A percentile compares a stretch with the other conserved stretches of the same genome.
These are phyloP conservation scores for Sarcoramphus papa DNA, from an alignment of 2,797 vertebrate genomes.

Conservation along the genomic window DNA sequence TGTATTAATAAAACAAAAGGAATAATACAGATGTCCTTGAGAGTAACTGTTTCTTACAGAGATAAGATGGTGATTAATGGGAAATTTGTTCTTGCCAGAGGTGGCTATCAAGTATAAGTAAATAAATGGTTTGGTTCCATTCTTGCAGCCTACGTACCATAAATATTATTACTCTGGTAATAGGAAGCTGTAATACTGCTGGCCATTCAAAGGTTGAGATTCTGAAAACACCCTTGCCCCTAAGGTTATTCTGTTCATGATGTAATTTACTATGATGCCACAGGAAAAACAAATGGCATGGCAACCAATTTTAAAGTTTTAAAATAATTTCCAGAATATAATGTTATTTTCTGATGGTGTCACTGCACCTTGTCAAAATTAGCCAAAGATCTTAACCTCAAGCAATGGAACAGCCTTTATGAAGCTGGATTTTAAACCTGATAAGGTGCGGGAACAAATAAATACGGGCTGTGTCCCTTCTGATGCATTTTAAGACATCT, in stretches of 20 bases:
- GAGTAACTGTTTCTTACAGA: constrained; percentile 42
- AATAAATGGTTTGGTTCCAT: constrained; percentile 30
- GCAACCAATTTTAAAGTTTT: constrained; percentile 6
- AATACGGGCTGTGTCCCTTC: not conserved
- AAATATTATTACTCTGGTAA: constrained; percentile 51
- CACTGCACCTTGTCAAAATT: not conserved
- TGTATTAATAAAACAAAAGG: constrained; percentile 43
- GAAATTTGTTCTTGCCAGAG: constrained; percentile 63
- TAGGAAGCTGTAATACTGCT: constrained; percentile 11
- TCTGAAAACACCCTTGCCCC: constrained; percentile 15
- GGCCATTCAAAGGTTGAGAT: constrained; percentile 8
- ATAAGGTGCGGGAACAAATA: not conserved
- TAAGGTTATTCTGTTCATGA: constrained; percentile 44
- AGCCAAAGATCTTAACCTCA: not conserved
- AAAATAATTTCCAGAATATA: constrained; percentile 25
- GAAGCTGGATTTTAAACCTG: constrained; percentile 4
- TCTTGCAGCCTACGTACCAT: constrained; percentile 27
- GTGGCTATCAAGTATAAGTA: constrained; percentile 47
- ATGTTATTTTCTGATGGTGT: not conserved
- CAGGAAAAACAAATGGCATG: constrained; percentile 20
- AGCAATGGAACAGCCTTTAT: not conserved
- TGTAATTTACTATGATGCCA: constrained; percentile 48
- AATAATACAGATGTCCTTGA: constrained; percentile 61
- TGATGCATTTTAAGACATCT: not conserved
- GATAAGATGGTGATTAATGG: constrained; percentile 69